Evolutionary conservation across 2,113 vertebrate genomes (phyloP), one percentile per base, ranked within the genome.

Genomic region (Tetrax tetrax): DNA sequence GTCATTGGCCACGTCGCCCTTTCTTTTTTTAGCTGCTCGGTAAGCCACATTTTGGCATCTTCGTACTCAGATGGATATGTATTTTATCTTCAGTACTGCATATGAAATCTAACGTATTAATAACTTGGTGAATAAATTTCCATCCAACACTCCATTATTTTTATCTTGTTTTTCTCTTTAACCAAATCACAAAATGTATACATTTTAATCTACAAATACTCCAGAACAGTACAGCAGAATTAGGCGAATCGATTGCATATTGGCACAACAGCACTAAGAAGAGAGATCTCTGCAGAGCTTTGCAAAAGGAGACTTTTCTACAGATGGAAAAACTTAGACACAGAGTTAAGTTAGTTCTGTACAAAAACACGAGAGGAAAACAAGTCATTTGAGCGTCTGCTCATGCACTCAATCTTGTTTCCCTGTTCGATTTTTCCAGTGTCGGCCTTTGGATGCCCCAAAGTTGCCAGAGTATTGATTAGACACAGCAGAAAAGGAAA

Each of bases 91-190:
- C 50, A 84, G 83, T 68, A 79, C 56, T 76, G 70, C 69, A 65
- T 51, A 51, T 64, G 79, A 89, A 93, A 92, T 64, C 76, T 82
- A 92, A 91, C 15, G 50, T 84, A 82, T 96, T 92, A 91, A 80
- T 95, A 95, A 84, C 91, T 92, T 68, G 20, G 61, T 37, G 74
- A 95, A 92, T 91, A 95, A 75, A 90, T 89, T 95, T 93, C 80
- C 90, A 91, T 92, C 65, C 81, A 80, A 95, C 61, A 61, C 37
- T 61, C 83, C 59, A 78, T 94, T 94, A 92, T 95, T 96, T 95
- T 96, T 91, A 93, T 96, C 90, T 87, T 95, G 83, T 92, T 96
- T 96, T 97, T 89, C 90, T 92, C 72, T 74, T 92, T 91, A 91
- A 94, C 77, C 77, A 82, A 94, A 86, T 94, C 91, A 84, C 89